These are phyloP conservation scores for Coendou prehensilis DNA, from an alignment of 2,797 vertebrate genomes.

Conservation along the genomic window DNA sequence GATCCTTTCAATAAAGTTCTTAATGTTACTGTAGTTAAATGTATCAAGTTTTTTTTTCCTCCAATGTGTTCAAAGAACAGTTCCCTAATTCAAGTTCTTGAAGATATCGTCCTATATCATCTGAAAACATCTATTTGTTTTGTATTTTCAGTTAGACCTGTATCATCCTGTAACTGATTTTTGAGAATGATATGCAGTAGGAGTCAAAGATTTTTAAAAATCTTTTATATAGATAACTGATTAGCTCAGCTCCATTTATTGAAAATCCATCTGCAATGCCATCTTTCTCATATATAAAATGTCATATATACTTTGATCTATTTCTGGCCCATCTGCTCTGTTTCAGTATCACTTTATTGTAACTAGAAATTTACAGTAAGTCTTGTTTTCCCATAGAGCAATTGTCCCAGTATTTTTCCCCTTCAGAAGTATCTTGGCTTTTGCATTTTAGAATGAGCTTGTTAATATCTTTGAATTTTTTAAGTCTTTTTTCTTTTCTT, in stretches of 20 bases:
- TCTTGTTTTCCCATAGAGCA: background rate
- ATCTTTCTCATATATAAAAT: background rate
- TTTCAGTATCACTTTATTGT: background rate
- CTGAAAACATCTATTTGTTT: background rate
- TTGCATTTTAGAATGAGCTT: background rate
- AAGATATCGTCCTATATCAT: background rate
- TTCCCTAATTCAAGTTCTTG: background rate
- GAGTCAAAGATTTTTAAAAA: background rate
- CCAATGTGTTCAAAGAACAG: background rate
- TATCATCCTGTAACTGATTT: background rate
- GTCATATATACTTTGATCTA: background rate
- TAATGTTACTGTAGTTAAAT: background rate
- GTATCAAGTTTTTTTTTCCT: background rate
- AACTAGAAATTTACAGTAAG: background rate
- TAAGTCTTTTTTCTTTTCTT: background rate
- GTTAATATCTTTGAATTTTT: background rate
- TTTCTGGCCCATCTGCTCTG: background rate
- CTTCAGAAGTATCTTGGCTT: background rate
- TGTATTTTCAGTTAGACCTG: background rate
- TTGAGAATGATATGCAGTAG: background rate
- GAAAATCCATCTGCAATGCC: background rate
- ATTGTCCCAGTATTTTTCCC: background rate
- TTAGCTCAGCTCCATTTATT: background rate
- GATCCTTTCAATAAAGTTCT: background rate
- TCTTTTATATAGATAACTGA: background rate